Conservation (phyloP, 2,113 vertebrate genomes). For the Chunga burmeisteri region DNA sequence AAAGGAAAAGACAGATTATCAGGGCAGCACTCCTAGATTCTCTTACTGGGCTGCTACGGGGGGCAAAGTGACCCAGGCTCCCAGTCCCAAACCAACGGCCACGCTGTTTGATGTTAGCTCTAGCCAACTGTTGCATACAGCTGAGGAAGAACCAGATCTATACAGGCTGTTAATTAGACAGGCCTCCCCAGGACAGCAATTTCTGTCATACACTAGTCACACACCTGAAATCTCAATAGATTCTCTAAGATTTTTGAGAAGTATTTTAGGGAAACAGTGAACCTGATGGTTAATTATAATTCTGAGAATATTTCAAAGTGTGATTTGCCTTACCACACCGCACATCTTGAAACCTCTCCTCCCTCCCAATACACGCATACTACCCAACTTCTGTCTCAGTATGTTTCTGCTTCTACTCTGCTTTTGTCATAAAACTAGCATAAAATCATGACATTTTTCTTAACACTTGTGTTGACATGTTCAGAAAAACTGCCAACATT, state of each 20-base stretch:
- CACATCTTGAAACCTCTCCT: background rate
- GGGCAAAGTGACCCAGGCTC: background rate
- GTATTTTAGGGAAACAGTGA: background rate
- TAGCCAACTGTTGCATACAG: rapidly evolving
- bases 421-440: conserved; percentile 6
- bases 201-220: background rate
- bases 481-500: background rate
- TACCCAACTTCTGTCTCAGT: background rate
- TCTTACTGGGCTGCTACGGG: background rate
- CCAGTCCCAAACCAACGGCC: background rate
- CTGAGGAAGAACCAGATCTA: background rate
- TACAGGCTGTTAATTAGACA: background rate
- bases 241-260: background rate
- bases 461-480: conserved; percentile 4
- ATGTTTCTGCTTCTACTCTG: background rate
- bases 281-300: background rate
- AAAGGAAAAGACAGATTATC: background rate
- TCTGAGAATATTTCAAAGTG: background rate
- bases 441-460: background rate
- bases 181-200: background rate
- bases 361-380: background rate
- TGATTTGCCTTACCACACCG: background rate
- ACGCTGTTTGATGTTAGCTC: background rate
- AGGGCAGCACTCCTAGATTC: background rate
- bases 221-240: background rate